These are phyloP conservation scores for Nephrotoma flavescens DNA, from an alignment of 2,888 invertebrate species.

Conservation along the genomic window DNA sequence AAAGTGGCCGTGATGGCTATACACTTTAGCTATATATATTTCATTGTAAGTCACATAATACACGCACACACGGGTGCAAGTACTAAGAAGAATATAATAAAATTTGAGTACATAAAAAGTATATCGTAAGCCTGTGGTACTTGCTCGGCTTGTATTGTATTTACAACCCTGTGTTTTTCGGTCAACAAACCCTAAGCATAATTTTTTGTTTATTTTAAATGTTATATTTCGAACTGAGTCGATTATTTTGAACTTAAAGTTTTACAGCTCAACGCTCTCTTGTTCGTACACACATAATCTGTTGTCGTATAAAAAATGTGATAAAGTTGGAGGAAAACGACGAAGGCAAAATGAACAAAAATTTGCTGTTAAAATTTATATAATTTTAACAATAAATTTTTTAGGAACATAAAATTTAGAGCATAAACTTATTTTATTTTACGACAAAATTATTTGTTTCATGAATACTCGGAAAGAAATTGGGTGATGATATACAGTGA, in stretches of 20 bases:
- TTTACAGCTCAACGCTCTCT: not conserved
- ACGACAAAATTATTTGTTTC: not conserved
- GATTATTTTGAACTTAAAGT: not conserved
- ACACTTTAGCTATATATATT: too few relatives aligned
- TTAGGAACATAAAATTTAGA: not conserved
- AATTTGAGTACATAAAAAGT: too few relatives aligned
- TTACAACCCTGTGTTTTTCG: not conserved
- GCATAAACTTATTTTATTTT: not conserved
- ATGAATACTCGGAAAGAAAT: not conserved
- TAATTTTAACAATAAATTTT: not conserved
- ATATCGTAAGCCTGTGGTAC: not conserved
- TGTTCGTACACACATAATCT: too few relatives aligned
- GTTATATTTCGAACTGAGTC: not conserved
- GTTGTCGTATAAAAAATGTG: not conserved
- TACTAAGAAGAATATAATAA: too few relatives aligned
- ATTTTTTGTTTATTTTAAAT: not conserved
- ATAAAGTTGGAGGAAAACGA: not conserved
- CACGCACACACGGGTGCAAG: too few relatives aligned
- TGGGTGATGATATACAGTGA: not conserved
- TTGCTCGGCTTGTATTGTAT: not conserved
- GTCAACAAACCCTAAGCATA: not conserved
- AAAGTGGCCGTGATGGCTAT: too few relatives aligned
- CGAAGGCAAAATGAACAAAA: not conserved
- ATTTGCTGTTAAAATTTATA: not conserved
- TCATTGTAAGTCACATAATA: too few relatives aligned